Conservation (phyloP, 1,140 invertebrate species). For the Bombus affinis region DNA sequence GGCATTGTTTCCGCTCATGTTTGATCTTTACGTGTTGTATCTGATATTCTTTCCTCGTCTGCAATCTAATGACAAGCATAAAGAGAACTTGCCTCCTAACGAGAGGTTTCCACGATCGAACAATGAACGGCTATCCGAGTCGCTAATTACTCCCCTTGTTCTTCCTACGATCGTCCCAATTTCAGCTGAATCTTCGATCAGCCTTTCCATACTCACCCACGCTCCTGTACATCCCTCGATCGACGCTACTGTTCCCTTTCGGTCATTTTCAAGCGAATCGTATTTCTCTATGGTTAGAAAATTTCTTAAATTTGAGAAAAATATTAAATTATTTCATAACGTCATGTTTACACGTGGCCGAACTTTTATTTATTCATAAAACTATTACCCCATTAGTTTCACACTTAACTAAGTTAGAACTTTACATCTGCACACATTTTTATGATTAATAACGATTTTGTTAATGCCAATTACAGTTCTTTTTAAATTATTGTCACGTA, state of each 20-base stretch:
- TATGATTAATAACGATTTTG: too few relatives aligned
- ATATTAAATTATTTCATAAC: background rate
- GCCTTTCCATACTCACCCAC: background rate
- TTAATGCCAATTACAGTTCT: too few relatives aligned
- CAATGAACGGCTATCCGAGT: constrained; percentile 55
- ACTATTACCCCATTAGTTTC: background rate
- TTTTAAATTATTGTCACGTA: too few relatives aligned
- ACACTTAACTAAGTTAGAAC: too few relatives aligned
- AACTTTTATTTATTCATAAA: too few relatives aligned
- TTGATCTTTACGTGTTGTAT: constrained; percentile 39
- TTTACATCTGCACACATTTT: too few relatives aligned
- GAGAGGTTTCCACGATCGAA: constrained; percentile 47
- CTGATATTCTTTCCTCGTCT: constrained; percentile 7
- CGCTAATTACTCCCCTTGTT: constrained; percentile 57
- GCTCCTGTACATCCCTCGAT: background rate
- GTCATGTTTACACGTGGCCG: too few relatives aligned
- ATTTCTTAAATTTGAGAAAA: background rate
- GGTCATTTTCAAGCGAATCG: background rate
- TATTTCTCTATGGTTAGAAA: background rate
- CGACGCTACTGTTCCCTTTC: too few relatives aligned
- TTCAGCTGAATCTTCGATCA: constrained; percentile 30
- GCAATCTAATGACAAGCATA: constrained; percentile 14
- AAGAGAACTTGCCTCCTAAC: constrained; percentile 33
- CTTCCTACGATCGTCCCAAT: constrained; percentile 40
- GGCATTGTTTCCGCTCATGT: constrained; percentile 27